phyloP scores from a whole-genome alignment of 2,113 vertebrate species.

The Perca schrenkii region DNA sequence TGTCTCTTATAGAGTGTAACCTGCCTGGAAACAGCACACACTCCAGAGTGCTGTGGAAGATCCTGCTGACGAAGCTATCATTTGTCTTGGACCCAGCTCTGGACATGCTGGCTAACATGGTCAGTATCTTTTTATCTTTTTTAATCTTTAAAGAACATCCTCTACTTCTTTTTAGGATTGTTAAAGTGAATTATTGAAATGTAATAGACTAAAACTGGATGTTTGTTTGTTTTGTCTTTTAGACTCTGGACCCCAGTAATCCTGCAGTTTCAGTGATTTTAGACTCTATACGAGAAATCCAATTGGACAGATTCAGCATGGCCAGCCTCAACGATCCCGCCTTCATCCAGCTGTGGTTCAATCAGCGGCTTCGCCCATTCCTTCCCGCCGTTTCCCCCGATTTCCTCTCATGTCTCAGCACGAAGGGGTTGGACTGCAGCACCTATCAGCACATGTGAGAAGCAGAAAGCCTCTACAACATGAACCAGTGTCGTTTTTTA shows the following conservation, averaged over 20 bases:
- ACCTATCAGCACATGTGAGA: slow-evolving; percentile 79
- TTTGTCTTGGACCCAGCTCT: slow-evolving; percentile 72
- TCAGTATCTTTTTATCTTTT: slow-evolving; percentile 21
- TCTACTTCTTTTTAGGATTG: too few species aligned
- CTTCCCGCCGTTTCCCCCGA: slow-evolving; percentile 57
- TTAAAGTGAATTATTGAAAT: neutral
- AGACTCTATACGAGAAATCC: slow-evolving; percentile 75
- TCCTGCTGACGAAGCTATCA: slow-evolving; percentile 72
- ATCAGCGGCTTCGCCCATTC: slow-evolving; percentile 70
- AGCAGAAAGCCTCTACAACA: neutral
- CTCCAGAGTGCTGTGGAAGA: slow-evolving; percentile 77
- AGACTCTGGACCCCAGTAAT: slow-evolving; percentile 60
- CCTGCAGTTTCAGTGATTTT: slow-evolving; percentile 59
- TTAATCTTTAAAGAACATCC: neutral
- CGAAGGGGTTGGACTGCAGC: slow-evolving; percentile 66
- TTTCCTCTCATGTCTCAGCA: slow-evolving; percentile 76
- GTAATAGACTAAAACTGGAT: neutral
- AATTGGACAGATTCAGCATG: slow-evolving; percentile 55
- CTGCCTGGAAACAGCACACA: slow-evolving; percentile 60
- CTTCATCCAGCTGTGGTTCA: slow-evolving; percentile 77
- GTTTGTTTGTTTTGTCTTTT: neutral
- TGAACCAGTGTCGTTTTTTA: too few species aligned
- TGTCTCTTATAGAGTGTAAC: slow-evolving; percentile 72
- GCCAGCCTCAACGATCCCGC: slow-evolving; percentile 28
- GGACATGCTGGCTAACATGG: slow-evolving; percentile 63